Evolutionary conservation across 2,888 invertebrate genomes (phyloP), one percentile per base, ranked within the genome.

Genomic region (Teleiodes luculella): DNA sequence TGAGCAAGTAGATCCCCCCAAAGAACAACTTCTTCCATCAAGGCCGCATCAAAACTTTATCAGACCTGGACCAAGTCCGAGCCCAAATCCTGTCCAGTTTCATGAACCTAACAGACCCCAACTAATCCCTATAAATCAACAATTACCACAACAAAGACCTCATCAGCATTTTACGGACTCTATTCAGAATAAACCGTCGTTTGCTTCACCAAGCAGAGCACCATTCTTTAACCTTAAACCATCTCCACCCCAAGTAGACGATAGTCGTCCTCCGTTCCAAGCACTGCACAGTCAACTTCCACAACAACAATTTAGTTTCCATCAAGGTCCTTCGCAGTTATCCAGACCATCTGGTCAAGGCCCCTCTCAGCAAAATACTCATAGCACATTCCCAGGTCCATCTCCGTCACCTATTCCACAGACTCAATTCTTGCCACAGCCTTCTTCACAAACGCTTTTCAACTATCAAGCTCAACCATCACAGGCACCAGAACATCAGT

Each of bases 91-190:
- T 45, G 55, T 65, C 50, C 80, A 82, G 52, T 82, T 86, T 59
- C 81, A 82, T 60, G 86, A 88, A 14, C 78, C 75, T 41, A 73
- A 67, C 46, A 76, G 78, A 33, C 82, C 83, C 18, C 83, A 80
- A 46, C 64, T 78, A 49, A 75, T 86, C 47, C 75, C 83, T 4
- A 69, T 74, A 10, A 85, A 70, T 56, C 90, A 91, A 70, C 91
- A 91, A 55, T 78, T 91, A 57, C 90, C 91, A 5, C 91, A 91
- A 62, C 86, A 76, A 66, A 73, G 77, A 67, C 91, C 79, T 41
- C 73, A 63, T 54, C 84, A 81, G 49, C 79, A 85, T 54, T 89
- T 89, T 43, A 77, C 63, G 64, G 90, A 80, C 68, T 74, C 63
- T 64, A 78, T 60, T 68, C 83, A 61, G 70, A 90, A 74, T 63